Evolutionary conservation across 2,888 invertebrate species (phyloP).

Genomic region (Melipona bicolor): DNA sequence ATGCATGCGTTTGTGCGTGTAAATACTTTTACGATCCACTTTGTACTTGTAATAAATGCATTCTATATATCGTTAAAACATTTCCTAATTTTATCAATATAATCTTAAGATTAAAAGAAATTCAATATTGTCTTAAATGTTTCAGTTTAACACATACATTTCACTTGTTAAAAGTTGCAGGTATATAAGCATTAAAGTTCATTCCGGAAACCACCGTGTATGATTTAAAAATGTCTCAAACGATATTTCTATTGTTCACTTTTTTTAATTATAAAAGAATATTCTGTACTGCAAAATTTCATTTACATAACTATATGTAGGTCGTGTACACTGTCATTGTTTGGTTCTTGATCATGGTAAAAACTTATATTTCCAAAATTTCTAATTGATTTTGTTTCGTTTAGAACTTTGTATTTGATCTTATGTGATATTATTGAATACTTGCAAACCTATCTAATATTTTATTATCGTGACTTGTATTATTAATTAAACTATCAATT

Average conservation of each 20-base stretch:
- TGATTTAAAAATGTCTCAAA: slow-evolving; percentile 31
- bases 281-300: slow-evolving; percentile 15
- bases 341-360: slow-evolving; percentile 43
- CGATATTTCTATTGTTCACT: slow-evolving; percentile 31
- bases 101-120: neutral
- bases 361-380: slow-evolving; percentile 76
- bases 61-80: neutral
- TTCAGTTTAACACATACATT: neutral
- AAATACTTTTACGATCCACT: slow-evolving; percentile 2
- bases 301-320: slow-evolving; percentile 36
- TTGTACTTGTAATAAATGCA: neutral
- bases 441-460: slow-evolving; percentile 80
- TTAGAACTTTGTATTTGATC: slow-evolving; percentile 72
- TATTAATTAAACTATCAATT: slow-evolving; percentile 70
- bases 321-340: slow-evolving; percentile 31
- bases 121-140: neutral
- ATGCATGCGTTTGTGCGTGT: slow-evolving; percentile 1
- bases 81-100: neutral
- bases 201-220: slow-evolving; percentile 5
- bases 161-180: neutral
- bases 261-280: slow-evolving; percentile 27
- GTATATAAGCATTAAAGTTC: neutral
- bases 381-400: slow-evolving; percentile 75
- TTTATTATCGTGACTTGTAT: slow-evolving; percentile 78
- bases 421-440: slow-evolving; percentile 64